Evolutionary conservation across 37 sponge, comb jelly and placozoan genomes (phyloP).

Genomic region (Agelas oroides): DNA sequence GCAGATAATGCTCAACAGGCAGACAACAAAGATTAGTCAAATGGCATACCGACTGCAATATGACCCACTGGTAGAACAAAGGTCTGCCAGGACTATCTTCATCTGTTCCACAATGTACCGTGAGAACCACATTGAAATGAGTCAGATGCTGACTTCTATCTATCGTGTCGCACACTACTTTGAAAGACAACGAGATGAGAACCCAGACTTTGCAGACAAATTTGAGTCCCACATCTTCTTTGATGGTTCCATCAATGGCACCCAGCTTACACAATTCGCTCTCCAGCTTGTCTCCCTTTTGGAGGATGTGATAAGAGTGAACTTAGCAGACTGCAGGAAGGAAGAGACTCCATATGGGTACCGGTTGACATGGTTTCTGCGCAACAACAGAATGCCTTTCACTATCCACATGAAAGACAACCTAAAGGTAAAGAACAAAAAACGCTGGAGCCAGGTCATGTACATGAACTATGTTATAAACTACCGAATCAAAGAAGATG

Average conservation of each 20-base stretch:
- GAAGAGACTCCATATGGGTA: conserved; percentile 81
- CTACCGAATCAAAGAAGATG: conserved; percentile 38
- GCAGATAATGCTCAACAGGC: conserved; percentile 71
- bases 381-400: conserved; percentile 47
- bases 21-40: background rate
- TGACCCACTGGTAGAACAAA: background rate
- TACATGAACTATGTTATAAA: conserved; percentile 89
- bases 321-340: conserved; percentile 30
- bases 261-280: conserved; percentile 62
- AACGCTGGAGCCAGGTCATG: conserved; percentile 93
- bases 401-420: conserved; percentile 80
- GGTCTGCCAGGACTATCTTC: conserved; percentile 46
- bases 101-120: conserved; percentile 92
- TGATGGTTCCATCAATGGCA: conserved; percentile 74
- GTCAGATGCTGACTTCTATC: conserved; percentile 80
- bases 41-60: background rate
- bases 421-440: conserved; percentile 78
- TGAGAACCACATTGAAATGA: conserved; percentile 75
- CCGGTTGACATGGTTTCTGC: conserved; percentile 58
- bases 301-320: conserved; percentile 55
- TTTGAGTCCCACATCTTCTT: conserved; percentile 88
- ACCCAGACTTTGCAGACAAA: background rate
- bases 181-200: conserved; percentile 11
- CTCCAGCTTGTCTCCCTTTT: conserved; percentile 76
- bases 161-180: conserved; percentile 38